Evolutionary conservation across 1,140 invertebrate species (phyloP).

Genomic region (Zaprionus capensis): DNA sequence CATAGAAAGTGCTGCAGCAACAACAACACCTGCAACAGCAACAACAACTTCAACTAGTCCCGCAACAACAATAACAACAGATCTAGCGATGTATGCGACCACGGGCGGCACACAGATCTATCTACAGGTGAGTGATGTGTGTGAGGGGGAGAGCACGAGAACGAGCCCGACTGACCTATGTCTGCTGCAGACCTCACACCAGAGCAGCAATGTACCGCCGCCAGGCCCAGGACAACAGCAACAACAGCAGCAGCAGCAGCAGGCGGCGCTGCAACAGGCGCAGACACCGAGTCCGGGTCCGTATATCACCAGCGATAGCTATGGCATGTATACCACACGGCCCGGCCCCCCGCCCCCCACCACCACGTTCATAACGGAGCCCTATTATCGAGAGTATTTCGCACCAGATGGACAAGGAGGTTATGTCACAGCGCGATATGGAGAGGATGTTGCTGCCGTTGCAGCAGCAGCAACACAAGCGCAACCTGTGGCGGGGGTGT

Average conservation of each 20-base stretch:
- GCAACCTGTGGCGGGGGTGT: slow-evolving; percentile 59
- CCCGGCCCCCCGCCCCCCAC: slow-evolving; percentile 73
- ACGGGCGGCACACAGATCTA: slow-evolving; percentile 84
- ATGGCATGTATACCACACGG: slow-evolving; percentile 83
- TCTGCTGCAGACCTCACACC: slow-evolving; percentile 71
- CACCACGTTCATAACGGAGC: slow-evolving; percentile 81
- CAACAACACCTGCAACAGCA: slow-evolving; percentile 44
- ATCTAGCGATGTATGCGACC: slow-evolving; percentile 82
- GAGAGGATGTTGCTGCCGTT: slow-evolving; percentile 69
- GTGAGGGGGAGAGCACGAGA: background rate
- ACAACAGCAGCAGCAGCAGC: slow-evolving; percentile 40
- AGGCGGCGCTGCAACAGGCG: slow-evolving; percentile 63
- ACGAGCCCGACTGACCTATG: slow-evolving; percentile 3
- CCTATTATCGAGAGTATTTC: slow-evolving; percentile 84
- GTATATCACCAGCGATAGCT: slow-evolving; percentile 79
- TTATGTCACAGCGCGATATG: slow-evolving; percentile 73
- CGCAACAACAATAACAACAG: slow-evolving; percentile 52
- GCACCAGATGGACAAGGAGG: slow-evolving; percentile 78
- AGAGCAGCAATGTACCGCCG: slow-evolving; percentile 41
- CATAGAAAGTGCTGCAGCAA: slow-evolving; percentile 39
- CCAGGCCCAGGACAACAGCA: slow-evolving; percentile 21
- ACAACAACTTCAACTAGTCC: slow-evolving; percentile 44
- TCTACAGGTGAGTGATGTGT: slow-evolving; percentile 78
- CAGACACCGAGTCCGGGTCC: slow-evolving; percentile 83
- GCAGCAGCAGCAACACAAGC: slow-evolving; percentile 56